Percentiles rank a stretch among this genome's conserved stretches.
Evolutionary conservation across 2,888 invertebrate species (phyloP).

Genomic region (Drosophila affinis): DNA sequence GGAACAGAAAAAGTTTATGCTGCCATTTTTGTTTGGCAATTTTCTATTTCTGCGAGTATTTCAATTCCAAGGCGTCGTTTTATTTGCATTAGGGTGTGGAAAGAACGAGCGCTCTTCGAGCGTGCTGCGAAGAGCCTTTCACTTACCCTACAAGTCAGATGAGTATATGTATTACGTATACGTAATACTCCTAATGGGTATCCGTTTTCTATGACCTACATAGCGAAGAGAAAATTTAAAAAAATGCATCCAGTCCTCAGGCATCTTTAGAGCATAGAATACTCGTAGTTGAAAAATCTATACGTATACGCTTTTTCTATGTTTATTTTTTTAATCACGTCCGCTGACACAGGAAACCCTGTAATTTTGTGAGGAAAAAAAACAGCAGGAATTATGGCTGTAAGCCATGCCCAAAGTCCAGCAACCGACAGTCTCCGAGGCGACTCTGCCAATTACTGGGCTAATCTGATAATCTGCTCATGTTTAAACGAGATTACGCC

Average conservation of each 20-base stretch:
- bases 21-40: slow-evolving; percentile 72
- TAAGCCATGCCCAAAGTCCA: too few relatives aligned
- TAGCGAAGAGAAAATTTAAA: too few relatives aligned
- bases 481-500: not conserved
- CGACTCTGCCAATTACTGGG: too few relatives aligned
- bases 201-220: too few relatives aligned
- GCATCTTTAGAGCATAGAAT: not conserved
- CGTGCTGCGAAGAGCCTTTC: slow-evolving; percentile 5
- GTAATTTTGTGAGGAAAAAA: too few relatives aligned
- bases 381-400: too few relatives aligned
- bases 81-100: slow-evolving; percentile 61
- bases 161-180: not conserved
- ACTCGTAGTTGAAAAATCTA: not conserved
- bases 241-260: not conserved
- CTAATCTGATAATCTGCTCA: not conserved
- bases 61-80: slow-evolving; percentile 61
- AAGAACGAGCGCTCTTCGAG: too few relatives aligned
- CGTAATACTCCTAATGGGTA: not conserved
- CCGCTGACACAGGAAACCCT: too few relatives aligned
- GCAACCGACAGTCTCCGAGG: too few relatives aligned
- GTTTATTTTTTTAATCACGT: not conserved
- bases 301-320: not conserved
- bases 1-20: slow-evolving; percentile 66
- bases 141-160: slow-evolving; percentile 10
- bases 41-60: slow-evolving; percentile 56